Conservation (phyloP, 2,888 invertebrate species). For the Caradrina kadenii region DNA sequence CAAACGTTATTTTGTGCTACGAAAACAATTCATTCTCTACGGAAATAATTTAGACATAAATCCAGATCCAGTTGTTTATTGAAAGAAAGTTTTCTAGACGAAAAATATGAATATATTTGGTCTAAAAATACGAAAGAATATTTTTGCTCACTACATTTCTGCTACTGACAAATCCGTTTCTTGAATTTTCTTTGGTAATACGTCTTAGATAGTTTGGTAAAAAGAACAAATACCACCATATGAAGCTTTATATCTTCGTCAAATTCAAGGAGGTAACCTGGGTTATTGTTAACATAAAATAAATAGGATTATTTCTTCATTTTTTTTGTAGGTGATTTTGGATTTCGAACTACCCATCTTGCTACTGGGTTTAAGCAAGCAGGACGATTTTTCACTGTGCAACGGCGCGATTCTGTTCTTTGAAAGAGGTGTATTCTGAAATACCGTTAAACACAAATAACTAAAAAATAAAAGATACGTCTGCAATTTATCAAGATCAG, state of each 20-base stretch:
- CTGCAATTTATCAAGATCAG: too few relatives aligned
- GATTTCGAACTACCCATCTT: too few relatives aligned
- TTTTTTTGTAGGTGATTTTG: too few relatives aligned
- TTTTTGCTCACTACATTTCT: slow-evolving; percentile 14
- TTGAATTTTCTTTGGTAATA: slow-evolving; percentile 11
- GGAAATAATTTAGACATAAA: slow-evolving; percentile 12
- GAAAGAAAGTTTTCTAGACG: neutral
- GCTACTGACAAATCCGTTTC: slow-evolving; percentile 6
- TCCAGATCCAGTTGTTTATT: slow-evolving; percentile 29
- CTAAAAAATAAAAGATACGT: too few relatives aligned
- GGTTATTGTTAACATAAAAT: too few relatives aligned
- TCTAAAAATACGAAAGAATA: neutral
- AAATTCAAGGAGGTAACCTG: too few relatives aligned
- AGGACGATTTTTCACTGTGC: too few relatives aligned
- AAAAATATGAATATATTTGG: slow-evolving; percentile 18
- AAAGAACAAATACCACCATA: neutral
- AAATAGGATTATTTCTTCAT: too few relatives aligned
- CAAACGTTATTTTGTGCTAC: neutral
- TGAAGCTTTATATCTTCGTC: neutral
- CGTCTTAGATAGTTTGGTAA: neutral
- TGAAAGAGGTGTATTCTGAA: too few relatives aligned
- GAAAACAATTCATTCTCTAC: slow-evolving; percentile 1
- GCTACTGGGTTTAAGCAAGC: too few relatives aligned
- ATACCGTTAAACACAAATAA: too few relatives aligned
- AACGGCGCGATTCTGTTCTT: too few relatives aligned